phyloP scores from a whole-genome alignment of 2,888 invertebrate genomes.

The Xylota segnis region DNA sequence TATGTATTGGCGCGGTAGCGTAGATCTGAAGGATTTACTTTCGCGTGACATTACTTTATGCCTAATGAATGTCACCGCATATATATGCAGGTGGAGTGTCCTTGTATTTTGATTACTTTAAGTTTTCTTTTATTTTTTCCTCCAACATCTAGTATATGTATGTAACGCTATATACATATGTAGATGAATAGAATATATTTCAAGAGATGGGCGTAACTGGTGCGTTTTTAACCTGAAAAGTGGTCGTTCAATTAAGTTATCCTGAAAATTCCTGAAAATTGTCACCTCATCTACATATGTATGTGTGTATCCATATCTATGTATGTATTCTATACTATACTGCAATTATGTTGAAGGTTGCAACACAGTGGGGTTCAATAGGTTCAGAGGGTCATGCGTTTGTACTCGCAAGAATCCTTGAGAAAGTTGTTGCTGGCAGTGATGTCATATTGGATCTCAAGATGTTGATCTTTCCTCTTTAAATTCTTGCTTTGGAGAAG shows the following conservation, averaged over 20 bases:
- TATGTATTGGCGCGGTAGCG: constrained; percentile 20
- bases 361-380: neutral
- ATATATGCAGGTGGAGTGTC: constrained; percentile 27
- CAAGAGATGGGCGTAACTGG: neutral
- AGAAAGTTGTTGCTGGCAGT: too few relatives aligned
- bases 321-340: neutral
- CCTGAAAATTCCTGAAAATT: neutral
- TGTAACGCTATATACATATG: neutral
- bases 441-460: too few relatives aligned
- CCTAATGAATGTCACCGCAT: constrained; percentile 45
- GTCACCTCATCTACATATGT: neutral
- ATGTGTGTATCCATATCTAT: too few relatives aligned
- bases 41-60: constrained; percentile 64
- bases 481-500: too few relatives aligned
- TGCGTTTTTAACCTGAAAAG: neutral
- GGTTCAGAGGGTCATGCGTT: neutral
- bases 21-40: constrained; percentile 57
- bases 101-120: constrained; percentile 28
- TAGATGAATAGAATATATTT: neutral
- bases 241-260: constrained; percentile 21
- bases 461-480: too few relatives aligned
- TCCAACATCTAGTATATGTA: too few relatives aligned
- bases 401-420: too few relatives aligned
- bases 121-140: constrained; percentile 20
- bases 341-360: neutral